A percentile compares a stretch with the other conserved stretches of the same genome.
Evolutionary conservation across 2,888 invertebrate species (phyloP).

Genomic region (Coronaproctus castanopsis): DNA sequence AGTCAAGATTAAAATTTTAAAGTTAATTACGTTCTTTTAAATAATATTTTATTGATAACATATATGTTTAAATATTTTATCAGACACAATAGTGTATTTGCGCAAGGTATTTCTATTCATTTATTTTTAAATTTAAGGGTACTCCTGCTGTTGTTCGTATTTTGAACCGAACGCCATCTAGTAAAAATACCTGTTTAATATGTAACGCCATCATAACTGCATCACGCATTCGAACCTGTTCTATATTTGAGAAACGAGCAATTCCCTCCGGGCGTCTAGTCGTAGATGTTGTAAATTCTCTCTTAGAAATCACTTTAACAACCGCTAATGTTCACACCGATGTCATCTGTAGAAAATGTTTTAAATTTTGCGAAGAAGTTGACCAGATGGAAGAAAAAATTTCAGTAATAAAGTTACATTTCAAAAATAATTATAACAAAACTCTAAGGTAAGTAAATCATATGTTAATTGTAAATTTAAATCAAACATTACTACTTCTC

Average conservation of each 20-base stretch:
- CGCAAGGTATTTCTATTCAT: too few species aligned
- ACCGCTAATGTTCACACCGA: conserved; percentile 31
- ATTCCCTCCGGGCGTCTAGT: conserved; percentile 26
- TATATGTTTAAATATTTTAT: too few species aligned
- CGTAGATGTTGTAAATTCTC: conserved; percentile 28
- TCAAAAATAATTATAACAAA: conserved; percentile 32
- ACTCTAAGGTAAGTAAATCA: conserved; percentile 24
- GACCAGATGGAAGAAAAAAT: conserved; percentile 26
- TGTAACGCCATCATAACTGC: conserved; percentile 37
- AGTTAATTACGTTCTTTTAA: too few species aligned
- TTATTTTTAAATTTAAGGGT: too few species aligned
- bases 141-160: too few species aligned
- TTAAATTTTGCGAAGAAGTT: conserved; percentile 36
- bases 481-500: too few species aligned
- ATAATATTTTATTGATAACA: too few species aligned
- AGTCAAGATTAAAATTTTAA: too few species aligned
- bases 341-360: conserved; percentile 45
- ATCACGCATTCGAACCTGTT: conserved; percentile 32
- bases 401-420: conserved; percentile 31
- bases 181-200: conserved; percentile 37
- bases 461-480: too few species aligned
- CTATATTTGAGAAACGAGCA: conserved; percentile 30
- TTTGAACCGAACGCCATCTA: too few species aligned
- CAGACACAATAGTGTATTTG: too few species aligned
- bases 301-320: conserved; percentile 31